Percentiles rank a stretch among this genome's conserved stretches.
Conservation (phyloP, 2,888 invertebrate genomes). For the Trissolcus japonicus region DNA sequence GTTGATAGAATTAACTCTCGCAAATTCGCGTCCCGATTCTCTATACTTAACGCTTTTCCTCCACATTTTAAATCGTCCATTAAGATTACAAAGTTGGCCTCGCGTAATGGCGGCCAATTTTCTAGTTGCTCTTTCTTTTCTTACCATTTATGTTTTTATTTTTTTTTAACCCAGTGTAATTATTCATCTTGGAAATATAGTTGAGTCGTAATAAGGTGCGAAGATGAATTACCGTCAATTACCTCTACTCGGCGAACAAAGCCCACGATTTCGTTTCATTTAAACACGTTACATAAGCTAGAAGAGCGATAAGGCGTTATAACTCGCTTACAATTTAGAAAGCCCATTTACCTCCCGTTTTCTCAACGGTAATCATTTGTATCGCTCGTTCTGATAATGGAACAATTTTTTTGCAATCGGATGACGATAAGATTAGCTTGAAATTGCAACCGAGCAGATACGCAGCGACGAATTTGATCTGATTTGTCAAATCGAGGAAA, state of each 20-base stretch:
- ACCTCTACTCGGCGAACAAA: constrained; percentile 22
- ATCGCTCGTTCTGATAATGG: constrained; percentile 18
- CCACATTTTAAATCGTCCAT: background rate
- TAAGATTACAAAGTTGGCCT: background rate
- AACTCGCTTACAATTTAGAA: constrained; percentile 33
- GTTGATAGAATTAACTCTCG: constrained; percentile 33
- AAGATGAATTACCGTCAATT: constrained; percentile 22
- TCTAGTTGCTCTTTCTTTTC: background rate
- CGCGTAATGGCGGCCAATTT: background rate
- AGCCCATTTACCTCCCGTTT: constrained; percentile 23
- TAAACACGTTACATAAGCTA: constrained; percentile 23
- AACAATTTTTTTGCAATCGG: constrained; percentile 16
- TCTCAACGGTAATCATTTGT: constrained; percentile 27
- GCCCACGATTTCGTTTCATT: constrained; percentile 20
- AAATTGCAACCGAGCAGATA: too few species aligned
- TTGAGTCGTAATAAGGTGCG: background rate
- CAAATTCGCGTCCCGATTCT: constrained; percentile 14
- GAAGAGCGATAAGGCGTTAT: constrained; percentile 27
- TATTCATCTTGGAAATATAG: constrained; percentile 2
- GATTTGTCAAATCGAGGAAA: background rate
- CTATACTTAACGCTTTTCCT: background rate
- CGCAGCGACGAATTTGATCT: background rate
- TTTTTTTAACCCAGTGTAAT: background rate
- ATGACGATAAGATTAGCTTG: too few species aligned
- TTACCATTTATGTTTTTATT: too few species aligned